phyloP scores from a whole-genome alignment of 2,888 invertebrate genomes.

The Trichopoda pennipes region DNA sequence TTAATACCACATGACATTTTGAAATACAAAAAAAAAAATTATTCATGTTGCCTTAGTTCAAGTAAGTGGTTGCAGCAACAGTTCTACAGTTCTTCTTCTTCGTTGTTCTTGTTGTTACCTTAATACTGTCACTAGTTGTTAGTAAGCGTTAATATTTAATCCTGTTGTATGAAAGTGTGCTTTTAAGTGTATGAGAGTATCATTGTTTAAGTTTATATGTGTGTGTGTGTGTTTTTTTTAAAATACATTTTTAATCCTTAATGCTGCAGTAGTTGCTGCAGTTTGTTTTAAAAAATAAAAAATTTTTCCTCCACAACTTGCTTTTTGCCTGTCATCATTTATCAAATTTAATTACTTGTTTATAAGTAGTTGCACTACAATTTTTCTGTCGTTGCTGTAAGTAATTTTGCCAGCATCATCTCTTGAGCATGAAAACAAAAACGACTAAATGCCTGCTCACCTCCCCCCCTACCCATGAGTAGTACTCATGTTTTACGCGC shows the following conservation, averaged over 20 bases:
- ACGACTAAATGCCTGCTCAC: too few species aligned
- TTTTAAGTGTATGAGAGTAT: neutral
- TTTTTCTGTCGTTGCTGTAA: constrained; percentile 23
- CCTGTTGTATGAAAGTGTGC: constrained; percentile 21
- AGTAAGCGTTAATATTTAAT: constrained; percentile 53
- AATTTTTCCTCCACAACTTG: constrained; percentile 41
- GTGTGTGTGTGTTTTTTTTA: constrained; percentile 20
- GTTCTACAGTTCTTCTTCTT: neutral
- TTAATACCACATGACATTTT: constrained; percentile 55
- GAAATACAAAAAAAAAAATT: constrained; percentile 30
- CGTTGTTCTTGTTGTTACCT: neutral
- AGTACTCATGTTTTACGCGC: constrained; percentile 37
- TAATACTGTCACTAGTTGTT: constrained; percentile 31
- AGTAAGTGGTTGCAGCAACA: constrained; percentile 33
- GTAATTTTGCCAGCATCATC: constrained; percentile 46
- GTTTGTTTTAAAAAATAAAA: constrained; percentile 26
- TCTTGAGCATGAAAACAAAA: constrained; percentile 16
- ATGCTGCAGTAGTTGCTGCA: constrained; percentile 23
- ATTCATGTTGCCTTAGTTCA: constrained; percentile 33
- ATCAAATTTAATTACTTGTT: constrained; percentile 70
- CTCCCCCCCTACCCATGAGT: constrained; percentile 23
- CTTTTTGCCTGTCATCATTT: constrained; percentile 67
- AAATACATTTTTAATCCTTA: constrained; percentile 50
- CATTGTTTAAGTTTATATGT: neutral
- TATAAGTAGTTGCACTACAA: constrained; percentile 61